phyloP scores from a whole-genome alignment of 2,113 vertebrate genomes.

The Aegotheles bennettii region DNA sequence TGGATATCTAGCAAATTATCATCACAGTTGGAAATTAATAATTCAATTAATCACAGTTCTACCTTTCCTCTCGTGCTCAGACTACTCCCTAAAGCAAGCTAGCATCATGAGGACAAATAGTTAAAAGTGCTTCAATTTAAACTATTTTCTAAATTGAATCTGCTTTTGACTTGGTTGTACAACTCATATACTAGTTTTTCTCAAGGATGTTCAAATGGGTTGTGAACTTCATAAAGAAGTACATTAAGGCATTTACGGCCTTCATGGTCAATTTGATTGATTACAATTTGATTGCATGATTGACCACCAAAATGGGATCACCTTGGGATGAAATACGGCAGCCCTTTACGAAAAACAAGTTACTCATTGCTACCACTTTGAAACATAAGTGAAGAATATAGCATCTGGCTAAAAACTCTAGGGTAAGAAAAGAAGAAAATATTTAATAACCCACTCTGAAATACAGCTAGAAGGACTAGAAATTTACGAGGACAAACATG shows the following conservation, averaged over 20 bases:
- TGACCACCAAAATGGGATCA: background rate
- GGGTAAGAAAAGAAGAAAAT: background rate
- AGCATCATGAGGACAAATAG: background rate
- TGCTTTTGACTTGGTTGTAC: background rate
- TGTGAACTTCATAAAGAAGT: background rate
- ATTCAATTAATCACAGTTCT: background rate
- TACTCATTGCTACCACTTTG: background rate
- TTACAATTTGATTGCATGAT: background rate
- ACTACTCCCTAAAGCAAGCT: background rate
- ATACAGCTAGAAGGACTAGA: background rate
- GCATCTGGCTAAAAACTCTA: background rate
- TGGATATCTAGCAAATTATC: background rate
- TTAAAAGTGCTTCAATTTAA: background rate
- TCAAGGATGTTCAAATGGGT: background rate
- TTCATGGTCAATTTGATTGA: background rate
- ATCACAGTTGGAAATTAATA: background rate
- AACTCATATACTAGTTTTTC: background rate
- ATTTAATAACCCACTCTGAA: background rate
- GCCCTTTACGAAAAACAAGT: background rate
- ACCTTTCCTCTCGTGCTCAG: background rate
- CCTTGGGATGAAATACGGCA: background rate
- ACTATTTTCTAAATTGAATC: background rate
- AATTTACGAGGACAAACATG: background rate
- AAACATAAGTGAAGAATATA: background rate
- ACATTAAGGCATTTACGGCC: background rate